A percentile compares a stretch with the other conserved stretches of the same genome.
phyloP scores from a whole-genome alignment of 2,888 invertebrate species.

The Tetrapedia diversipes region DNA sequence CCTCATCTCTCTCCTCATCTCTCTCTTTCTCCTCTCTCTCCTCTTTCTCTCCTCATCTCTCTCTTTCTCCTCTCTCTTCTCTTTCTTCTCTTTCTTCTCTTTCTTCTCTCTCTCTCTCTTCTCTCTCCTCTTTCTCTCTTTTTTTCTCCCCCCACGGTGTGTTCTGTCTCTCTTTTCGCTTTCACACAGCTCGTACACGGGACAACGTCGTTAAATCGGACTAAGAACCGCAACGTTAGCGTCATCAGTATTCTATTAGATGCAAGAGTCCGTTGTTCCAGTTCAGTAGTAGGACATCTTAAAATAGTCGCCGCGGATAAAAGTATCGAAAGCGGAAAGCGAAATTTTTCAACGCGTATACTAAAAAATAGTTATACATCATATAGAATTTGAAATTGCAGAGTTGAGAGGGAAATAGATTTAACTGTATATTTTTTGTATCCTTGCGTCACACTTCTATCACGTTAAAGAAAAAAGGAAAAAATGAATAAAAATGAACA shows the following conservation, averaged over 20 bases:
- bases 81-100: too few relatives aligned
- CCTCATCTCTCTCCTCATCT: not conserved
- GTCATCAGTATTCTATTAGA: conserved; percentile 55
- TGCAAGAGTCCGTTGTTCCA: conserved; percentile 56
- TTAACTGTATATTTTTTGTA: too few relatives aligned
- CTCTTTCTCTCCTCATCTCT: not conserved
- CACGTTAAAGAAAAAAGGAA: too few relatives aligned
- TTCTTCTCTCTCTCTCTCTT: not conserved
- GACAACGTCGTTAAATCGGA: conserved; percentile 31
- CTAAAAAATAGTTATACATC: too few relatives aligned
- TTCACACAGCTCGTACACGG: not conserved
- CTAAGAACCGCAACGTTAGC: conserved; percentile 34
- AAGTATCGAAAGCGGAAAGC: conserved; percentile 53
- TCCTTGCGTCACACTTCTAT: too few relatives aligned
- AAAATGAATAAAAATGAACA: too few relatives aligned
- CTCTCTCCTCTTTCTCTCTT: not conserved
- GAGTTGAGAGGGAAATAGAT: too few relatives aligned
- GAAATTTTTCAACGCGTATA: too few relatives aligned
- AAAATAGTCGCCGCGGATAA: conserved; percentile 52
- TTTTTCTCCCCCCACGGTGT: too few relatives aligned
- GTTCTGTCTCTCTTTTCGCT: not conserved
- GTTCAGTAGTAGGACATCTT: conserved; percentile 53
- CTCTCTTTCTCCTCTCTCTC: not conserved
- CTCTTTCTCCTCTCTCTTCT: not conserved
- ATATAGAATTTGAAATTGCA: too few relatives aligned